These are phyloP conservation scores for Teinopalpus imperialis DNA, from an alignment of 2,888 invertebrate species.

Conservation along the genomic window DNA sequence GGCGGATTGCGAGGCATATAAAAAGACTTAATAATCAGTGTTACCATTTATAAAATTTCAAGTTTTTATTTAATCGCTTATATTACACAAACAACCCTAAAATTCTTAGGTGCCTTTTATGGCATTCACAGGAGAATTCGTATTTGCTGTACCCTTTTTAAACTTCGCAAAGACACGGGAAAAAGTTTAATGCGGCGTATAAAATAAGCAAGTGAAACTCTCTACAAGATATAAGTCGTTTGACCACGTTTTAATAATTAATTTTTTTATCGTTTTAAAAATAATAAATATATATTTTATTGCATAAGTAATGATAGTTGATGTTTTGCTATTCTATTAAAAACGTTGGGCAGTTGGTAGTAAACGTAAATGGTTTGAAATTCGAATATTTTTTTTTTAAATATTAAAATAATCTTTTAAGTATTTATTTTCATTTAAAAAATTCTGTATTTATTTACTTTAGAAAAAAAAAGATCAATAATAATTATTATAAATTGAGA, in stretches of 20 bases:
- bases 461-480: too few relatives aligned
- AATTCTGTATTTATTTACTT: too few relatives aligned
- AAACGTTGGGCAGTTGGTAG: too few relatives aligned
- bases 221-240: slow-evolving; percentile 22
- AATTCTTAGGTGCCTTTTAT: slow-evolving; percentile 24
- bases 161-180: slow-evolving; percentile 21
- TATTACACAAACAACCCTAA: slow-evolving; percentile 25
- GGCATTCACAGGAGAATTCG: slow-evolving; percentile 16
- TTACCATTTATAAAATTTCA: slow-evolving; percentile 12
- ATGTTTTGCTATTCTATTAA: too few relatives aligned
- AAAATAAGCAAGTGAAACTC: slow-evolving; percentile 23
- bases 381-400: too few relatives aligned
- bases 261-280: too few relatives aligned
- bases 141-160: slow-evolving; percentile 23
- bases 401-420: too few relatives aligned
- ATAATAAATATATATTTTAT: slow-evolving; percentile 9
- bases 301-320: slow-evolving; percentile 13
- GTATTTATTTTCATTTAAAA: too few relatives aligned
- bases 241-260: slow-evolving; percentile 15
- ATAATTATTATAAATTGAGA: too few relatives aligned
- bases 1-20: not conserved
- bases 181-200: slow-evolving; percentile 27
- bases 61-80: slow-evolving; percentile 25
- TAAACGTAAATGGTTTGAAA: too few relatives aligned
- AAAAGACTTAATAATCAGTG: slow-evolving; percentile 24